phyloP scores from a whole-genome alignment of 2,113 vertebrate species.

The Nibea coibor region DNA sequence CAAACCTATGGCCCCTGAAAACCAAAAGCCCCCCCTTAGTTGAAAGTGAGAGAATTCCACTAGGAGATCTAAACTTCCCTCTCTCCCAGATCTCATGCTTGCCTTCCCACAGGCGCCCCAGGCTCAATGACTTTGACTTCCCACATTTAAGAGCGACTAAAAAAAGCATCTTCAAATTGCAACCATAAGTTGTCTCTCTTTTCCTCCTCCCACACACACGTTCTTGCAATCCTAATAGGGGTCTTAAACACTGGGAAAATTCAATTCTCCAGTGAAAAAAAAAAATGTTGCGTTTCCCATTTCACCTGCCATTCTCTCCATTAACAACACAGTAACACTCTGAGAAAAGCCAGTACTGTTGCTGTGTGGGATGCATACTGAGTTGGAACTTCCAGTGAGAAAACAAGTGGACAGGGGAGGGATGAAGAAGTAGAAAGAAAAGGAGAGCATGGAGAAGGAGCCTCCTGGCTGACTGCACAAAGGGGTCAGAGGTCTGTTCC shows the following conservation, averaged over 20 bases:
- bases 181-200: conserved; percentile 81
- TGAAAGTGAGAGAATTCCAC: conserved; percentile 78
- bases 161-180: conserved; percentile 86
- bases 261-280: conserved; percentile 44
- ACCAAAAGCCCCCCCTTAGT: conserved; percentile 48
- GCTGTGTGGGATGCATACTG: conserved; percentile 54
- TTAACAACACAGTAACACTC: conserved; percentile 24
- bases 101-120: conserved; percentile 79
- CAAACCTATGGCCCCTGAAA: conserved; percentile 70
- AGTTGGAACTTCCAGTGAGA: conserved; percentile 37
- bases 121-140: conserved; percentile 82
- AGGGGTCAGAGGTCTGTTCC: conserved; percentile 70
- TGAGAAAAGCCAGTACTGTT: conserved; percentile 45
- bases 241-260: conserved; percentile 69
- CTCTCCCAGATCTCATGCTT: conserved; percentile 65
- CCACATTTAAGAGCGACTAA: conserved; percentile 86
- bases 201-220: conserved; percentile 59
- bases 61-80: conserved; percentile 73
- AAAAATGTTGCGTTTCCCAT: conserved; percentile 55
- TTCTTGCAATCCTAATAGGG: conserved; percentile 62
- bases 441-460: conserved; percentile 26
- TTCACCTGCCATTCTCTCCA: conserved; percentile 50
- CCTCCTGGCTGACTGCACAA: conserved; percentile 59
- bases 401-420: conserved; percentile 49
- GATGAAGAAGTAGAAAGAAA: conserved; percentile 10